Conservation (phyloP, 2,888 invertebrate genomes). For the Nomada lathburiana region DNA sequence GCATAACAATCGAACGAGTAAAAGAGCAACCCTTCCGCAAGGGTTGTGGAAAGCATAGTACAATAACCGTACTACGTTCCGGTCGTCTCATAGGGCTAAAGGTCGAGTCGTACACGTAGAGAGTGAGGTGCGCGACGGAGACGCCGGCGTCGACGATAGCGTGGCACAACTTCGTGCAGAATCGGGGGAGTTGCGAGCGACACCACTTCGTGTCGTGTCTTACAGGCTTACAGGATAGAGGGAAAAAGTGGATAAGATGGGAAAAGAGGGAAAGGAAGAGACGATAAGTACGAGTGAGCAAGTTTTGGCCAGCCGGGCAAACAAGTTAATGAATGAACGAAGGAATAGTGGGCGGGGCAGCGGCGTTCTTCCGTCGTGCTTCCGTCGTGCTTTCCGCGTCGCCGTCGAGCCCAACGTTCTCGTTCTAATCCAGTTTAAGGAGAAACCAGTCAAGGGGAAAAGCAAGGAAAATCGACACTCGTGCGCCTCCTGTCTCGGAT, state of each 20-base stretch:
- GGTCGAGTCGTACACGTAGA: constrained; percentile 9
- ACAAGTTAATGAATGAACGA: constrained; percentile 71
- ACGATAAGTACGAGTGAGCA: constrained; percentile 6
- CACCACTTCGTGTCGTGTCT: no score
- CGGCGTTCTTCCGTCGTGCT: constrained; percentile 53
- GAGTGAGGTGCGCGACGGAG: constrained; percentile 16
- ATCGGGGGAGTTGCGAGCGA: constrained; percentile 1
- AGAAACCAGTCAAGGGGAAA: constrained; percentile 16
- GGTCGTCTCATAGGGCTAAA: constrained; percentile 27
- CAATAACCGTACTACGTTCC: constrained; percentile 51
- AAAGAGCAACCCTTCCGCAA: neutral
- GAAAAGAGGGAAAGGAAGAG: neutral
- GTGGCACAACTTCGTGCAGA: constrained; percentile 19
- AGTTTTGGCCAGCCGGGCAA: constrained; percentile 34
- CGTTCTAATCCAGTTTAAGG: constrained; percentile 24
- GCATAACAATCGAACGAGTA: neutral
- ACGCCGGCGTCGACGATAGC: neutral
- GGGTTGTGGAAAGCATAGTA: constrained; percentile 31
- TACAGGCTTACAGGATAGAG: no score
- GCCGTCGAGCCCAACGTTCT: constrained; percentile 4
- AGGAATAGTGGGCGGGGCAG: constrained; percentile 50
- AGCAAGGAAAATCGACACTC: constrained; percentile 27
- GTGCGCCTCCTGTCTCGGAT: neutral
- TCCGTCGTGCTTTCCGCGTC: constrained; percentile 51
- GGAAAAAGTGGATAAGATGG: neutral